Evolutionary conservation across 2,113 vertebrate genomes (phyloP).

Genomic region (Otus sunia): DNA sequence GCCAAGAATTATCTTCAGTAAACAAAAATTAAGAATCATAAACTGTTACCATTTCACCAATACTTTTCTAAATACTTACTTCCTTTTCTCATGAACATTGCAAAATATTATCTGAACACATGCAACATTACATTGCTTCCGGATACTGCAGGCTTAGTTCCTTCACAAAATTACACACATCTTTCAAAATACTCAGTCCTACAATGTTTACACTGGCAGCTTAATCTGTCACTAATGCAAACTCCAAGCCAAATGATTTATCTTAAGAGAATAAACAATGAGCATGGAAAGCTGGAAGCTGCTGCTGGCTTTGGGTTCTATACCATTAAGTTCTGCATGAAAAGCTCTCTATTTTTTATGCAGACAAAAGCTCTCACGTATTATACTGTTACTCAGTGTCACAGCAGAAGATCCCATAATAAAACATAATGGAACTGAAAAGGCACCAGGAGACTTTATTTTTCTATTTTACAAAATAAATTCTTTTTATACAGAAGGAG

Average conservation of each 20-base stretch:
- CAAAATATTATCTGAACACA: conserved; percentile 48
- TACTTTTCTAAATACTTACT: conserved; percentile 49
- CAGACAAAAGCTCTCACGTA: not conserved
- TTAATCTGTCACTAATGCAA: conserved; percentile 28
- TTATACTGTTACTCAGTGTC: not conserved
- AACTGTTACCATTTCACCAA: conserved; percentile 39
- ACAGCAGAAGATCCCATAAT: not conserved
- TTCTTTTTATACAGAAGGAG: not conserved
- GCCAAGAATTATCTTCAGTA: conserved; percentile 28
- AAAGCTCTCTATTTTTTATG: not conserved
- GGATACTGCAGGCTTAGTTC: not conserved
- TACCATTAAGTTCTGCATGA: not conserved
- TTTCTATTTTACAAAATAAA: not conserved
- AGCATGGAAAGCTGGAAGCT: not conserved
- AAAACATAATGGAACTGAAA: not conserved
- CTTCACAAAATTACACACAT: not conserved
- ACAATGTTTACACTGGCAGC: conserved; percentile 31
- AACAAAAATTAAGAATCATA: conserved; percentile 39
- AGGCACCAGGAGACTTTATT: not conserved
- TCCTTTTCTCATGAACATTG: conserved; percentile 56
- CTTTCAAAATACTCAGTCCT: conserved; percentile 35
- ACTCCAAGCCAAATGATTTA: conserved; percentile 1
- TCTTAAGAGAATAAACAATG: conserved; percentile 12
- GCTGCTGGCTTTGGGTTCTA: not conserved
- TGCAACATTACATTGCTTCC: not conserved